Base-by-base conservation (phyloP, 2,888 invertebrate genomes). In the Morpho achilles region DNA sequence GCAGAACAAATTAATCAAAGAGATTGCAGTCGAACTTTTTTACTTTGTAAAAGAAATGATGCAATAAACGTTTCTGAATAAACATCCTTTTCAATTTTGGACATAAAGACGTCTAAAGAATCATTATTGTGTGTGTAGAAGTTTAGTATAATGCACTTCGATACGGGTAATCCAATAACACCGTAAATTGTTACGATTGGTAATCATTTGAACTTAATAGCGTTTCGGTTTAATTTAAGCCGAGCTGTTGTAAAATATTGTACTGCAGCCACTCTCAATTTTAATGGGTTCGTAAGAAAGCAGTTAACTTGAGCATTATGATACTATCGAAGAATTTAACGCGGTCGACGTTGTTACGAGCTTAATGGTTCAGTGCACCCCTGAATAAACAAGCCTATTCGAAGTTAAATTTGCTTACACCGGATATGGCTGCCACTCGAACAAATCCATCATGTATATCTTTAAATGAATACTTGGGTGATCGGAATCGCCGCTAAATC, bases 341-440 rank as follows among this genome's bases (percentile, higher is more conserved):
- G 84, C 81, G 82, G 83, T 83, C 80, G 80, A 77, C 74, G 81
- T 77, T 75, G 85, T 85, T 81, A 84, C 82, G 84, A 74, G 78
- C 81, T 85, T 84, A 87, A 85, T 88, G 83, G 88, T 88, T 88
- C 89, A 87, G 69, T 87, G 89, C 87, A 84, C 89, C 87, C 85
- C 87, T 85, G 84, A 84, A 86, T 88, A 88, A 89, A 89, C 88
- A 89, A 75, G 79, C 73, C 80, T 84, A 85, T 83, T 83, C 71
- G 76, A 69, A 84, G 87, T 87, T 87, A 85, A 89, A 86, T 87
- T 87, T 86, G 87, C 87, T 83, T 80, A 77, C 79, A 79, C 89
- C 89, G 89, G 89, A 90, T 86, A 87, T 83, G 80, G 77, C 82
- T 78, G 84, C 80, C 84, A 83, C 87, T 88, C 79, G 85, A 86